Conservation (phyloP, 2,113 vertebrate genomes). For the Corythornis madagascariensis region DNA sequence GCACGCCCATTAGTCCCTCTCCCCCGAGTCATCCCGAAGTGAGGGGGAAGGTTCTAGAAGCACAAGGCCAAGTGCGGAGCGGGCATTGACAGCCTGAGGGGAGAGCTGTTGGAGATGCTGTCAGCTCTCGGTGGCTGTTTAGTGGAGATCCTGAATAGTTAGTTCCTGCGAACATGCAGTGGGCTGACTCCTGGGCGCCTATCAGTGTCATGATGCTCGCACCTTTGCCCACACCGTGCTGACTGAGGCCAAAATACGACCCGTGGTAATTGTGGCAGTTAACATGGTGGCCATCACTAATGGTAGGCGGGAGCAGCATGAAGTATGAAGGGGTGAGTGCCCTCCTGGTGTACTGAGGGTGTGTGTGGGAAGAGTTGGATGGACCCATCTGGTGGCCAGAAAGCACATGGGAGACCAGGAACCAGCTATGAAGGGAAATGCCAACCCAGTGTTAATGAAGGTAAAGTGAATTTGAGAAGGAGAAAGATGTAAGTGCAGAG, state of each 20-base stretch:
- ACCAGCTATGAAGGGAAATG: background rate
- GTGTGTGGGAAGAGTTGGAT: fast-evolving
- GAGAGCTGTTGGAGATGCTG: background rate
- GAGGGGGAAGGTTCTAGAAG: background rate
- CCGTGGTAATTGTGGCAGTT: fast-evolving
- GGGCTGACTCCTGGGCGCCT: fast-evolving
- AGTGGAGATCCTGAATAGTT: fast-evolving
- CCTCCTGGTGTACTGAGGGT: fast-evolving
- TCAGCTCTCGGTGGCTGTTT: too few relatives aligned
- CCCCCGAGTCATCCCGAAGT: fast-evolving
- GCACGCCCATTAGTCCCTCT: fast-evolving
- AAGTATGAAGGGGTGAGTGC: fast-evolving
- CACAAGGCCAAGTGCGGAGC: background rate
- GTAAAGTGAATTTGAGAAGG: background rate
- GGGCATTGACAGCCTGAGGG: background rate
- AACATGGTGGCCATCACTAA: fast-evolving
- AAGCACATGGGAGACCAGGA: too few relatives aligned
- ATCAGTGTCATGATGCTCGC: fast-evolving
- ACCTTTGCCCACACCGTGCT: fast-evolving
- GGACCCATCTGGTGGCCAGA: background rate
- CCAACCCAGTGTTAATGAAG: fast-evolving
- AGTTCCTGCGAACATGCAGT: background rate
- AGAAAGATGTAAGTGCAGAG: background rate
- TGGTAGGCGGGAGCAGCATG: background rate
- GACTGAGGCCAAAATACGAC: fast-evolving